Evolutionary conservation across 1,140 invertebrate genomes (phyloP).

Genomic region (Lepidurus apus): DNA sequence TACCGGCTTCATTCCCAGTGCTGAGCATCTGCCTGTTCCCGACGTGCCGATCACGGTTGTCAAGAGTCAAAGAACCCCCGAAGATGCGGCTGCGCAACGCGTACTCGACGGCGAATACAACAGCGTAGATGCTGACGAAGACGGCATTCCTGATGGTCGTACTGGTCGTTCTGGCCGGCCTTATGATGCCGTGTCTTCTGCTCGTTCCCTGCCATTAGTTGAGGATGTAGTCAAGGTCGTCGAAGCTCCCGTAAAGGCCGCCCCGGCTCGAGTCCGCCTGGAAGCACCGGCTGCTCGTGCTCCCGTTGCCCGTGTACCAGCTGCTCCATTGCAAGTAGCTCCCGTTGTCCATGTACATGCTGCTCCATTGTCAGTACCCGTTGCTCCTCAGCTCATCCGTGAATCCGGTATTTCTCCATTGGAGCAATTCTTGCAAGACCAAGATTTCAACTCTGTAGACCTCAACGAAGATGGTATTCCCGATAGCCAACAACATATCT

Average conservation of each 20-base stretch:
- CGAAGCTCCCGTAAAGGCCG: not conserved
- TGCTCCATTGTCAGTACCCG: not conserved
- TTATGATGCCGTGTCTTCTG: not conserved
- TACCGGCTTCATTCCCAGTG: constrained; percentile 53
- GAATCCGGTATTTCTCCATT: not conserved
- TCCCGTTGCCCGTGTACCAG: constrained; percentile 1
- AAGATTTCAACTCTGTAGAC: constrained; percentile 31
- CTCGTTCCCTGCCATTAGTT: not conserved
- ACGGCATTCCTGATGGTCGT: constrained; percentile 30
- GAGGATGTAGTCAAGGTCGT: not conserved
- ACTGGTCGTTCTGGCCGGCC: not conserved
- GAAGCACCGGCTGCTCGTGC: not conserved
- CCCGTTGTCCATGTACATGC: too few species aligned
- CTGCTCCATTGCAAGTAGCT: constrained; percentile 9
- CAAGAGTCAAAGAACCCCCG: not conserved
- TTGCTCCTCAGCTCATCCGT: not conserved
- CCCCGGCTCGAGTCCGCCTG: not conserved
- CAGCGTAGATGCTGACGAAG: constrained; percentile 34
- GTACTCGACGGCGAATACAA: constrained; percentile 26
- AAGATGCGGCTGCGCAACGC: constrained; percentile 23
- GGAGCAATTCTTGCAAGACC: constrained; percentile 27
- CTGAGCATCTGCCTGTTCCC: constrained; percentile 33
- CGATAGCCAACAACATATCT: not conserved
- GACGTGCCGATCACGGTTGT: not conserved
- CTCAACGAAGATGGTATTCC: constrained; percentile 34